Evolutionary conservation across 1,140 invertebrate species (phyloP).

Genomic region (Piezodorus guildinii): DNA sequence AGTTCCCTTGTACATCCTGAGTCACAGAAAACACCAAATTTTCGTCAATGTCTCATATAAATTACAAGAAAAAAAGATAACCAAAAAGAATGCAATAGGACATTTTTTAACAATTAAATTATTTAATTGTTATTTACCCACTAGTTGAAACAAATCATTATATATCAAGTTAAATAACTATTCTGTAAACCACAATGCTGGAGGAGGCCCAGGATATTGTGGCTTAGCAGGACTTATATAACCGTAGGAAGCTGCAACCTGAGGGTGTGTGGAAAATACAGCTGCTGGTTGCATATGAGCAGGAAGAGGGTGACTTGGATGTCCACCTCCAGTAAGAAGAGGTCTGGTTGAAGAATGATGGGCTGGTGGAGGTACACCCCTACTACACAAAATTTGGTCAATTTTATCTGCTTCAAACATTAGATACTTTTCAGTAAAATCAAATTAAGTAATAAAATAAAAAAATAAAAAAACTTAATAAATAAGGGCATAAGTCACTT

Average conservation of each 20-base stretch:
- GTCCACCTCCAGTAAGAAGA: conserved; percentile 47
- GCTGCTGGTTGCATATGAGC: conserved; percentile 65
- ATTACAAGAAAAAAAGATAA: too few relatives aligned
- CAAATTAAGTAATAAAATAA: too few relatives aligned
- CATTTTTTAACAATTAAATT: too few relatives aligned
- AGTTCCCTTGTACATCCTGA: too few relatives aligned
- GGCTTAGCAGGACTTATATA: conserved; percentile 59
- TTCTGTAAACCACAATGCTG: conserved; percentile 64
- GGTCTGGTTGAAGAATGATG: conserved; percentile 73
- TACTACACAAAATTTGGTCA: conserved; percentile 35
- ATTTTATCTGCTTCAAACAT: conserved; percentile 17
- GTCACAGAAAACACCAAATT: too few relatives aligned
- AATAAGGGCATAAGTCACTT: too few relatives aligned
- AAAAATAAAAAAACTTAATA: too few relatives aligned
- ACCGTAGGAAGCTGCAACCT: conserved; percentile 51
- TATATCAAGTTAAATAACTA: neutral
- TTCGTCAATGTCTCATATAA: too few relatives aligned
- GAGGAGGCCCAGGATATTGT: conserved; percentile 46
- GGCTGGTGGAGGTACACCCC: conserved; percentile 67
- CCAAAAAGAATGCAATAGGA: too few relatives aligned
- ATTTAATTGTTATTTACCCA: too few relatives aligned
- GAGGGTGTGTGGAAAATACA: conserved; percentile 50
- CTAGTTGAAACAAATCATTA: too few relatives aligned
- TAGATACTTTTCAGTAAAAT: too few relatives aligned
- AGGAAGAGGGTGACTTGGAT: conserved; percentile 64